Evolutionary conservation across 2,797 vertebrate species (phyloP).

Genomic region (Schizopygopsis malacanthus): DNA sequence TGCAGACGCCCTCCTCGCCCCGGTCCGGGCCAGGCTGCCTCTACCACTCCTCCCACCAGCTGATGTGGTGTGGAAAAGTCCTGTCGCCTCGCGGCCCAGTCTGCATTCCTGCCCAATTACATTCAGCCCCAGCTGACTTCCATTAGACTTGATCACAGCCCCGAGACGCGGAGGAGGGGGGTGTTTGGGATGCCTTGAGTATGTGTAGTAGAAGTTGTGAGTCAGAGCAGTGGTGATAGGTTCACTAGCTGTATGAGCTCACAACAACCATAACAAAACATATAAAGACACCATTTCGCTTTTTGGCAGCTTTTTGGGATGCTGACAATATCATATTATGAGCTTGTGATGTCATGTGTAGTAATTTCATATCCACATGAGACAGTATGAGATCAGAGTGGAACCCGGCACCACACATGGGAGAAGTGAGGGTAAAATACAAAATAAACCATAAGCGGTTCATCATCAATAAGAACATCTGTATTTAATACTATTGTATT

Average conservation of each 20-base stretch:
- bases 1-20: background rate
- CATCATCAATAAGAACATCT: slow-evolving; percentile 11
- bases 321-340: slow-evolving; percentile 4
- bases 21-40: background rate
- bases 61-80: slow-evolving; percentile 59
- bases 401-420: slow-evolving; percentile 14
- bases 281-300: slow-evolving; percentile 41
- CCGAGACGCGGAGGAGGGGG: slow-evolving; percentile 20
- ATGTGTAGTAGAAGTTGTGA: slow-evolving; percentile 46
- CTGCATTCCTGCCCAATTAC: slow-evolving; percentile 81
- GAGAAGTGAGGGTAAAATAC: slow-evolving; percentile 10
- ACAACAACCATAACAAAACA: slow-evolving; percentile 49
- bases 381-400: slow-evolving; percentile 42
- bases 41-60: slow-evolving; percentile 33
- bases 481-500: slow-evolving; percentile 23
- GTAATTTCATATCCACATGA: slow-evolving; percentile 33
- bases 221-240: slow-evolving; percentile 58
- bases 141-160: slow-evolving; percentile 79
- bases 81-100: slow-evolving; percentile 68
- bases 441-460: background rate
- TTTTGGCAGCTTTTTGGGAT: slow-evolving; percentile 14
- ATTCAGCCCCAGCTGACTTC: slow-evolving; percentile 78
- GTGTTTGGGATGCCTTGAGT: slow-evolving; percentile 24
- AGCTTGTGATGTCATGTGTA: slow-evolving; percentile 25
- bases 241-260: slow-evolving; percentile 54